Conservation (phyloP, 2,888 invertebrate genomes). For the Diachrysia chrysitis region DNA sequence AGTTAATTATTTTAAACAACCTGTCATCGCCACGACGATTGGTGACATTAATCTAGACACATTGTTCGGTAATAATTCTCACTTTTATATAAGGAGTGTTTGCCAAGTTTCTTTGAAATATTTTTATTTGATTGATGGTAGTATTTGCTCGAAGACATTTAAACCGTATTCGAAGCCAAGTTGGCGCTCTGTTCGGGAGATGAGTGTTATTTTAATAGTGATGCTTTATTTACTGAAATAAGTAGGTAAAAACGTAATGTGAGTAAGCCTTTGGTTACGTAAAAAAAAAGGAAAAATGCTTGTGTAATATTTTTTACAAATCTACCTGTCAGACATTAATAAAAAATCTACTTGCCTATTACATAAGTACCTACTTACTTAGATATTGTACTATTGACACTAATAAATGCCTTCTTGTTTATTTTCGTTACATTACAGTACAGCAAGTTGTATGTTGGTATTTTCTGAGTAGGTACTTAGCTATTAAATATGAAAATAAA, state of each 20-base stretch:
- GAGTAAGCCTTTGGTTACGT: too few relatives aligned
- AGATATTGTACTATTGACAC: too few relatives aligned
- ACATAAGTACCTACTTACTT: too few relatives aligned
- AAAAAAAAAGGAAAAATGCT: too few relatives aligned
- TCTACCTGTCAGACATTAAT: too few relatives aligned
- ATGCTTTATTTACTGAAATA: neutral
- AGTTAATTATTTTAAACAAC: conserved; percentile 24
- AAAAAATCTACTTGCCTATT: too few relatives aligned
- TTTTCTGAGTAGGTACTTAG: too few relatives aligned
- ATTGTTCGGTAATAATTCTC: neutral
- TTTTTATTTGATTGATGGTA: neutral
- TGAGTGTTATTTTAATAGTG: conserved; percentile 2
- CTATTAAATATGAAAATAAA: too few relatives aligned
- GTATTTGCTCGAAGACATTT: neutral
- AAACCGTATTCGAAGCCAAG: conserved; percentile 3
- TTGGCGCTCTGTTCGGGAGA: conserved; percentile 1
- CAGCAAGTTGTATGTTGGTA: too few relatives aligned
- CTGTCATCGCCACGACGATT: conserved; percentile 17
- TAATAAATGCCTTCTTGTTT: too few relatives aligned
- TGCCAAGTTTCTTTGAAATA: neutral
- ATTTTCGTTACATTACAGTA: too few relatives aligned
- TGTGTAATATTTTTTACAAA: too few relatives aligned
- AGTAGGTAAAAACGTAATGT: neutral
- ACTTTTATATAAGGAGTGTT: neutral
- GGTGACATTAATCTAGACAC: neutral